Base-by-base conservation (phyloP, 2,113 vertebrate species). In the Ibidorhyncha struthersii region DNA sequence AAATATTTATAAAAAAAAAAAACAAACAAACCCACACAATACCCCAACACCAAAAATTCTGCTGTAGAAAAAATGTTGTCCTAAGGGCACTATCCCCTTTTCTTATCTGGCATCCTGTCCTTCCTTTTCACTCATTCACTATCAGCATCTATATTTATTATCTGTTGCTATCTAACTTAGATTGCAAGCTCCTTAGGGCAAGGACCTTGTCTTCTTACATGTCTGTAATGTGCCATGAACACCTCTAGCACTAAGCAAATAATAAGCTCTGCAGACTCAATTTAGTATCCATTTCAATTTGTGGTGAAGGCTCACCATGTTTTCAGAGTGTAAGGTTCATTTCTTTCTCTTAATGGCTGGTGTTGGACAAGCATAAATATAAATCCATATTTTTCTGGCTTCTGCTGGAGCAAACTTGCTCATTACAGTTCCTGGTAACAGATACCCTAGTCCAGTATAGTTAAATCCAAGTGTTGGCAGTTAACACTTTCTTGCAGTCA, bases 241-340 rank as follows among this genome's bases (percentile, higher is more conserved):
- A 94, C 77, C 78, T 97, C 63, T 69, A 96, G 80, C 63, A 82
- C 91, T 95, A 95, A 97, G 93, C 76, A 96, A 97, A 85, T 93
- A 96, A 95, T 80, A 92, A 92, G 66, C 71, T 96, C 76, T 87
- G 53, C 90, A 86, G 73, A 95, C 78, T 95, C 89, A 87, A 74
- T 94, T 97, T 96, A 95, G 89, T 30, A 95, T 93, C 95, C 63
- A 95, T 94, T 94, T 95, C 93, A 97, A 96, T 96, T 91, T 95
- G 94, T 94, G 58, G 85, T 72, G 92, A 97, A 96, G 55, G 32
- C 69, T 96, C 19, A 82, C 89, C 59, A 73, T 72, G 40, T 86
- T 93, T 95, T 62, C 62, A 77, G 38, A 83, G 36, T 32, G 30
- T 90, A 84, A 89, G 58, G 70, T 50, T 94, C 56, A 86, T 95